Percentiles rank a stretch among this genome's conserved stretches.
phyloP scores from a whole-genome alignment of 2,113 vertebrate genomes.

The Phrynosoma blainvillii region DNA sequence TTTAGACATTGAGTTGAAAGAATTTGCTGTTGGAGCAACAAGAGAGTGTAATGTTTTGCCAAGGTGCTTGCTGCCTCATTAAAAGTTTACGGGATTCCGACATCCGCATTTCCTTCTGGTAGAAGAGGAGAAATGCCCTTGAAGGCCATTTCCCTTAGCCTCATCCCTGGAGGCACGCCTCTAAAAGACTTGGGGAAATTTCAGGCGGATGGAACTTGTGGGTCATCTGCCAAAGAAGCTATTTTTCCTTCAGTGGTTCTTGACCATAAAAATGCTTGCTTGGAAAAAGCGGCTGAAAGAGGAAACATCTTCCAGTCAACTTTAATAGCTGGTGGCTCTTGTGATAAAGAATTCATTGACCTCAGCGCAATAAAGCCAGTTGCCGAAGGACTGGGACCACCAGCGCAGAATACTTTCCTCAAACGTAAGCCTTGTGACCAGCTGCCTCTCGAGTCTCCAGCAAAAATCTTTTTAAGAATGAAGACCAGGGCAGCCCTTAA shows the following conservation, averaged over 20 bases:
- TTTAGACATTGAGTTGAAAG: too few species aligned
- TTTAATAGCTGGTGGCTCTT: not conserved
- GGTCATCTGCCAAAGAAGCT: not conserved
- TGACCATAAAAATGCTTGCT: not conserved
- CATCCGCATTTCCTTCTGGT: not conserved
- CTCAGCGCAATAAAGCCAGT: not conserved
- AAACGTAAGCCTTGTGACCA: constrained; percentile 8
- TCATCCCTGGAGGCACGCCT: constrained; percentile 27
- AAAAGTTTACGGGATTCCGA: not conserved
- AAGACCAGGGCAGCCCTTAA: constrained; percentile 10
- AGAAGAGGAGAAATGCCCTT: not conserved
- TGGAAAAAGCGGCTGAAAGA: not conserved
- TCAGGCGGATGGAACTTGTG: not conserved
- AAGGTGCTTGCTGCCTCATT: not conserved
- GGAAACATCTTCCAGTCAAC: not conserved
- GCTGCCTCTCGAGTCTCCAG: constrained; percentile 10
- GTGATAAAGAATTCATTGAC: not conserved
- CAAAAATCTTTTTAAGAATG: constrained; percentile 58
- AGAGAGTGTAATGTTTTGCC: not conserved
- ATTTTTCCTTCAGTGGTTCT: not conserved
- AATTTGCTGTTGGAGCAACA: not conserved
- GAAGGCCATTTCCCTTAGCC: accelerated
- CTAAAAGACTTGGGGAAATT: constrained; percentile 56
- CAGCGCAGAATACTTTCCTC: not conserved
- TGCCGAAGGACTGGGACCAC: too few species aligned